Conservation (phyloP, 1,140 invertebrate species). For the Dreissena polymorpha region DNA sequence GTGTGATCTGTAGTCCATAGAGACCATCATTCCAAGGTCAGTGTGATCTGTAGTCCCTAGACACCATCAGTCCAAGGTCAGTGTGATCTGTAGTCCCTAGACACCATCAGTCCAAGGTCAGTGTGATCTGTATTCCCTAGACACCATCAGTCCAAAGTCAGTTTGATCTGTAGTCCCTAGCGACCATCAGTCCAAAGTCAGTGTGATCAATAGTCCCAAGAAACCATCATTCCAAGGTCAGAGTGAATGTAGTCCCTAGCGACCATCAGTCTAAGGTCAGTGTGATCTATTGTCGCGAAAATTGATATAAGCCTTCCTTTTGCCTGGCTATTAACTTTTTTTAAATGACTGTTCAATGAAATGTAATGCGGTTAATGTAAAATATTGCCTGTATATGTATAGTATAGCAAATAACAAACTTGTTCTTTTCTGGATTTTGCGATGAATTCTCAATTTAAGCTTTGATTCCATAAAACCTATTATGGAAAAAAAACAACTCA, state of each 20-base stretch:
- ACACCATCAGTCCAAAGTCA: conserved; percentile 57
- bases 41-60: conserved; percentile 45
- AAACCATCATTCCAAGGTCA: conserved; percentile 57
- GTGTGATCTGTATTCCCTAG: conserved; percentile 44
- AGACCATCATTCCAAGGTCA: conserved; percentile 57
- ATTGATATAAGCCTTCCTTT: no score
- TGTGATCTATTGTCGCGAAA: conserved; percentile 34
- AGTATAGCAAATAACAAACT: no score
- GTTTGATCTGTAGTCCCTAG: conserved; percentile 45
- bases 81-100: conserved; percentile 44
- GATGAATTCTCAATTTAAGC: no score
- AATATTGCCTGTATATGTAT: no score
- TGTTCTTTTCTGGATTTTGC: no score
- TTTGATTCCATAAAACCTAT: no score
- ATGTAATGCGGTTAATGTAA: no score
- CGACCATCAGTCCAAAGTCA: conserved; percentile 57
- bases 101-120: conserved; percentile 57
- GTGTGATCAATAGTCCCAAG: conserved; percentile 40
- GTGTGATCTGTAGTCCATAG: conserved; percentile 42
- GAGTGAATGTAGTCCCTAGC: conserved; percentile 41
- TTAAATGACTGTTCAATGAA: no score
- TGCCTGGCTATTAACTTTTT: background rate
- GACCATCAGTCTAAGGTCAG: conserved; percentile 58
- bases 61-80: conserved; percentile 57
- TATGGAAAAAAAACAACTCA: no score